Base-by-base conservation (phyloP, 1,140 invertebrate species). In the Anastatus disparis region DNA sequence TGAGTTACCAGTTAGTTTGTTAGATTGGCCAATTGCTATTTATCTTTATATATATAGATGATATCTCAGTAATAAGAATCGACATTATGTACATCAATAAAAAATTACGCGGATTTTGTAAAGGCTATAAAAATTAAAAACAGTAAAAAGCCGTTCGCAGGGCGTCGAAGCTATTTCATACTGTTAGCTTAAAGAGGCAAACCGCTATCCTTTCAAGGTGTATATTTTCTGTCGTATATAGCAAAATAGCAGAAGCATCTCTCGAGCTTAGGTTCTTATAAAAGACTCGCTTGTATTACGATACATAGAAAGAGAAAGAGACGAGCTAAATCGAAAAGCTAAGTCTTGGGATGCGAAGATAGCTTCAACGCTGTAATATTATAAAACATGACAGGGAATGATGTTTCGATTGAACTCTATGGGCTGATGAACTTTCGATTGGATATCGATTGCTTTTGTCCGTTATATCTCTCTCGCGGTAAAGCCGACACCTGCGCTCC, bases 11-110 rank as follows among this genome's bases (percentile, higher is more conserved):
- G 52, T 35, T 55, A 26, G 31, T 31, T 55, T 31, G 31, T 35
- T 35, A n/a, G n/a, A n/a, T n/a, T n/a, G n/a, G 31, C 31, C 31
- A 35, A 35, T 35, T 10, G 31, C 4, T 10, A 35, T 35, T 6
- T 35, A 35, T 10, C 31, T 35, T 6, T 52, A 27, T 52, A 10
- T 55, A 31, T 55, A 55, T n/a, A 35, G 52, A 55, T 35, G 29
- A 35, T 55, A 55, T 55, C 52, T 31, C 2, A 55, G 52, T 31
- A 55, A 55, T 55, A 31, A 55, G 52, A 31, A 55, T 55, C 27
- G 29, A 31, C 52, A 17, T 35, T 29, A 26, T 52, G 22, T 26
- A 6, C 8, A 24, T 15, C 8, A 55, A 55, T 55, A 55, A 55
- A 55, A n/a, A 55, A 35, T 15, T n/a, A 27, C 52, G 52, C 52